Conservation (phyloP, 2,113 vertebrate species). For the Tetrax tetrax region DNA sequence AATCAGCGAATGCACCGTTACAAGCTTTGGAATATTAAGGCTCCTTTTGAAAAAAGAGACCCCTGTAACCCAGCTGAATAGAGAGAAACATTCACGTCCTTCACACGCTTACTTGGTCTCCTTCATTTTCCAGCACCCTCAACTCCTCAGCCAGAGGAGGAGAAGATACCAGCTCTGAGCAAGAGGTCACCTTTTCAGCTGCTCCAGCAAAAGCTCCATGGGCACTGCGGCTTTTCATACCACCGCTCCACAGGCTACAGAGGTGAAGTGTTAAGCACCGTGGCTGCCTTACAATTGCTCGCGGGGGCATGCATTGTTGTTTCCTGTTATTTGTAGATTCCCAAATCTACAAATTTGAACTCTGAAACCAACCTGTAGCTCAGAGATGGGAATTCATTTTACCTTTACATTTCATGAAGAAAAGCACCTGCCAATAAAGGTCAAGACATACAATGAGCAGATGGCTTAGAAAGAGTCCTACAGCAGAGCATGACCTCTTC, state of each 20-base stretch:
- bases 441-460: not conserved
- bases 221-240: not conserved
- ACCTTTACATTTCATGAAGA: not conserved
- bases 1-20: not conserved
- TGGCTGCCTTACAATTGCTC: not conserved
- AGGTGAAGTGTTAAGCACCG: not conserved
- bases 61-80: not conserved
- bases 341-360: not conserved
- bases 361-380: not conserved
- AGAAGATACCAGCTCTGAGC: not conserved
- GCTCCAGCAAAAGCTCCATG: not conserved
- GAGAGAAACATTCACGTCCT: not conserved
- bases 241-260: not conserved
- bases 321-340: not conserved
- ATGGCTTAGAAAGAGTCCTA: not conserved
- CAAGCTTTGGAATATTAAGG: not conserved
- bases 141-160: not conserved
- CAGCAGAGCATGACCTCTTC: not conserved
- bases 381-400: not conserved
- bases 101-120: not conserved
- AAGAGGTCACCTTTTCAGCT: not conserved
- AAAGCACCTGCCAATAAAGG: not conserved
- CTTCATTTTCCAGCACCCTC: not conserved
- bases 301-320: not conserved
- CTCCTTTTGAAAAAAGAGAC: not conserved